Conservation (phyloP, 2,888 invertebrate genomes). For the Zaprionus obscuricornis region DNA sequence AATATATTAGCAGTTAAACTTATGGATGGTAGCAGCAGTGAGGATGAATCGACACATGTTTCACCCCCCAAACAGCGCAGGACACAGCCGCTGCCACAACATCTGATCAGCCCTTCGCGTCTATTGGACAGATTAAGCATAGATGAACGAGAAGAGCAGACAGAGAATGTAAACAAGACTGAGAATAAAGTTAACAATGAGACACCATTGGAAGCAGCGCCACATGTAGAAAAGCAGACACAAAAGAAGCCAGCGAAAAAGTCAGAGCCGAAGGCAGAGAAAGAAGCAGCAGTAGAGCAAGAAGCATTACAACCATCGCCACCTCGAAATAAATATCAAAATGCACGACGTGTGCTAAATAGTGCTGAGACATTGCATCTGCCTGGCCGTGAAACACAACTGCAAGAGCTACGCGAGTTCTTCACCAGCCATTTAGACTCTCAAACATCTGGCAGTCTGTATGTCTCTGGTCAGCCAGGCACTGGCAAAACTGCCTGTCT, state of each 20-base stretch:
- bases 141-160: conserved; percentile 59
- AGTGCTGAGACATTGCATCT: conserved; percentile 84
- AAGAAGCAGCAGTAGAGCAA: not conserved
- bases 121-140: conserved; percentile 81
- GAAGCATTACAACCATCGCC: conserved; percentile 29
- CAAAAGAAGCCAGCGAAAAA: not conserved
- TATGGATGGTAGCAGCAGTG: conserved; percentile 5
- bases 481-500: conserved; percentile 97
- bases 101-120: conserved; percentile 79
- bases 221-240: not conserved
- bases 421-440: conserved; percentile 87
- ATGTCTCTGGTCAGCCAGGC: conserved; percentile 98
- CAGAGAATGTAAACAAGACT: conserved; percentile 34
- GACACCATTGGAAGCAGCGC: not conserved
- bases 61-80: conserved; percentile 82
- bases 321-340: conserved; percentile 81
- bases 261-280: conserved; percentile 1
- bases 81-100: conserved; percentile 52
- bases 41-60: conserved; percentile 41
- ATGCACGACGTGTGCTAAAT: conserved; percentile 81
- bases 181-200: conserved; percentile 8
- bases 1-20: conserved; percentile 26
- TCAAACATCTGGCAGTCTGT: conserved; percentile 91
- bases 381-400: conserved; percentile 92
- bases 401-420: conserved; percentile 88